Conservation (phyloP, 2,797 vertebrate species). For the Cryptoprocta ferox region DNA sequence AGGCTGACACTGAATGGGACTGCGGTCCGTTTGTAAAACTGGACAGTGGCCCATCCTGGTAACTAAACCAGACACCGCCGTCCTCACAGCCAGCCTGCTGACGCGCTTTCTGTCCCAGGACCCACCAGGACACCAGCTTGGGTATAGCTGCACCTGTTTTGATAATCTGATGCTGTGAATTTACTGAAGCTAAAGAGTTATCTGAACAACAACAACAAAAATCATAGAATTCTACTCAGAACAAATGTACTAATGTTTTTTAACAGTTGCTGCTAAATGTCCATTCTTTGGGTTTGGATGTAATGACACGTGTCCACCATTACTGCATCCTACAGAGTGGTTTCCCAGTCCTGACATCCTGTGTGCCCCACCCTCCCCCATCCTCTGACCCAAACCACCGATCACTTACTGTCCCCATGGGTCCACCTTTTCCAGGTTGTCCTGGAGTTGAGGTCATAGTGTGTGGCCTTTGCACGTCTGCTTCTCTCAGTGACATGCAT, state of each 20-base stretch:
- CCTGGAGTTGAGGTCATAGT: too few relatives aligned
- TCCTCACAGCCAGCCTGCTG: not conserved
- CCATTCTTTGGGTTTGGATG: not conserved
- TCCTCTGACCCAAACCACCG: not conserved
- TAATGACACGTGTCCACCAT: not conserved
- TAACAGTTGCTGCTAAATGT: not conserved
- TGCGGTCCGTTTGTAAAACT: not conserved
- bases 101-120: too few relatives aligned
- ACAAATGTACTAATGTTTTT: not conserved
- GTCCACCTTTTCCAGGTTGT: too few relatives aligned
- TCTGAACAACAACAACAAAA: not conserved
- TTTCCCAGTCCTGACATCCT: not conserved
- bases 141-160: not conserved
- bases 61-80: not conserved
- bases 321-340: not conserved
- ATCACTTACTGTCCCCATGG: not conserved
- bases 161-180: not conserved
- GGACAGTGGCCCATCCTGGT: too few relatives aligned
- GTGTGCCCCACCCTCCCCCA: not conserved
- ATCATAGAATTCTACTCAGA: not conserved
- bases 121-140: too few relatives aligned
- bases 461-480: too few relatives aligned
- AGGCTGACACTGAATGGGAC: not conserved
- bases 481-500: too few relatives aligned
- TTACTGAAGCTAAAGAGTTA: not conserved